Evolutionary conservation across 2,113 vertebrate genomes (phyloP).

Genomic region (Scartelaos histophorus): DNA sequence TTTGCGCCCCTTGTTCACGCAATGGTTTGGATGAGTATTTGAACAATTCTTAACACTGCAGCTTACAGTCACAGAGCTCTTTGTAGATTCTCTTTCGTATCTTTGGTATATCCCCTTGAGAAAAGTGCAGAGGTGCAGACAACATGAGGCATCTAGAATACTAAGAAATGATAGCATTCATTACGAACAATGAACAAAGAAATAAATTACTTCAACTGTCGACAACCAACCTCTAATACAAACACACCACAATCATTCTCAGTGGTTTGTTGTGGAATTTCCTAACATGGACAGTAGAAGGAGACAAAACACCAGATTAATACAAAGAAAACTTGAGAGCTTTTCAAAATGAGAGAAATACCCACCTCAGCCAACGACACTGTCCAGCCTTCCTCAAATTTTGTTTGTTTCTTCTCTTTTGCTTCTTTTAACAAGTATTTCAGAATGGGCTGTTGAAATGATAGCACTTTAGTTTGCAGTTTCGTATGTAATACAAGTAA

Average conservation of each 20-base stretch:
- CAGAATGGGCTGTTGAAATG: constrained; percentile 85
- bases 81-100: constrained; percentile 96
- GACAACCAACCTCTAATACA: constrained; percentile 88
- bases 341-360: neutral
- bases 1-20: neutral
- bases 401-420: constrained; percentile 86
- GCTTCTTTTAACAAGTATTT: constrained; percentile 95
- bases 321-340: neutral
- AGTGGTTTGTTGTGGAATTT: constrained; percentile 96
- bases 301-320: constrained; percentile 14
- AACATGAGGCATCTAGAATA: constrained; percentile 96
- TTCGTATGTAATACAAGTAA: neutral
- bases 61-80: constrained; percentile 91
- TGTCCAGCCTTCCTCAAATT: constrained; percentile 91
- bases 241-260: constrained; percentile 98
- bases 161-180: constrained; percentile 61
- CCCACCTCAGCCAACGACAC: constrained; percentile 87
- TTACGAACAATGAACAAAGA: neutral
- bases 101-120: constrained; percentile 93
- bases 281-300: constrained; percentile 68
- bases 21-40: neutral
- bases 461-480: neutral
- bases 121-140: constrained; percentile 89
- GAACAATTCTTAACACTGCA: constrained; percentile 53
- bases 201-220: fast-evolving